Base-by-base conservation (phyloP, 2,888 invertebrate genomes). In the Cheilosia soror region DNA sequence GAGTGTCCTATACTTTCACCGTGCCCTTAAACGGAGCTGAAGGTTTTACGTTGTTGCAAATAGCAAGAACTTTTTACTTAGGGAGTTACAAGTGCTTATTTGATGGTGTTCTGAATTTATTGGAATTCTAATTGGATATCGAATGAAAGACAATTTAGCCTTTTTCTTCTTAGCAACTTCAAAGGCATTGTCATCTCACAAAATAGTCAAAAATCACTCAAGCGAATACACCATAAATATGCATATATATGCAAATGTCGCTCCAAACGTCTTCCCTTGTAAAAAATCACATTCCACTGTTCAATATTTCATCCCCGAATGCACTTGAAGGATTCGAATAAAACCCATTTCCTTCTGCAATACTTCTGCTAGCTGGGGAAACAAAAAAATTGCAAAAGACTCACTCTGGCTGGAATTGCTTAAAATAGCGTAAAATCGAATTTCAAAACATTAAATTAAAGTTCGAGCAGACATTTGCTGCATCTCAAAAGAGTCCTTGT, bases 371-470 rank as follows among this genome's bases (percentile, higher is more conserved):
- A 2, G 44, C 31, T 13, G 37, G 4, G 6, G 3, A 42, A 49
- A 7, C 25, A 44, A n/a, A 0, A 60, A 42, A 40, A 13, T 4
- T 9, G 27, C 5, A 37, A 37, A 37, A n/a, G 7, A 2, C 51
- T 42, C 44, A 71, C 40, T 42, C 27, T n/a, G 20, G 2, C 29
- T 31, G 15, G 5, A 57, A 71, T 71, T 84, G 84, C 37, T 71
- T 65, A 71, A 84, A 79, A 84, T 7, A 60, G 75, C 84, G 80
- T 75, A 47, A 84, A 84, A 84, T 84, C 84, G 84, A 84, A 84
- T 84, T 84, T 71, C 58, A 25, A 71, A 69, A 55, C 65, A 60
- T 76, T 71, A 51, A 82, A 71, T 65, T 60, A 71, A 66, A 75
- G 71, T 65, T 72, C 33, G 2, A 62, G 33, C 62, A 49, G 60